phyloP scores from a whole-genome alignment of 1,140 invertebrate species.

The Leptinotarsa lineolata region DNA sequence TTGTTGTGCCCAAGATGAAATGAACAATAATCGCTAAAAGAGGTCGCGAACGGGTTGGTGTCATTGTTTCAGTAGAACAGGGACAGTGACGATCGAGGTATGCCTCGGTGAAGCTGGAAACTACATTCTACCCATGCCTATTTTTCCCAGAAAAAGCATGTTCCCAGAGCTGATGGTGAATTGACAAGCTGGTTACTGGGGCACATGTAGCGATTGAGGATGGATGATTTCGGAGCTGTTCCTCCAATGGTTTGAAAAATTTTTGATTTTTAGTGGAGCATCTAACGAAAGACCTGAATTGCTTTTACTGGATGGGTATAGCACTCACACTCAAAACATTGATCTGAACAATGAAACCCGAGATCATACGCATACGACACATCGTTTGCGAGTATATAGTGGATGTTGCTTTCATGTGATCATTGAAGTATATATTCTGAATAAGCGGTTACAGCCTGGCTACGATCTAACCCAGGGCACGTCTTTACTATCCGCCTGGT shows the following conservation, averaged over 20 bases:
- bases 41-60: neutral
- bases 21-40: neutral
- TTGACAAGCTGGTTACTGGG: neutral
- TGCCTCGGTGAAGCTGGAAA: neutral
- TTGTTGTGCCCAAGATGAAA: neutral
- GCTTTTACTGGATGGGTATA: constrained; percentile 41
- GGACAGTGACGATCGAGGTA: neutral
- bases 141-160: neutral
- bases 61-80: neutral
- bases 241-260: constrained; percentile 47
- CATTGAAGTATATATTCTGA: neutral
- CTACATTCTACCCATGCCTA: neutral
- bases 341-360: constrained; percentile 35
- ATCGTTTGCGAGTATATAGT: neutral
- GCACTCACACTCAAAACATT: constrained; percentile 47
- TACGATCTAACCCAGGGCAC: neutral
- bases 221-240: constrained; percentile 49
- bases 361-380: too few relatives aligned
- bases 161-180: neutral
- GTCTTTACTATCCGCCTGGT: neutral
- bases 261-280: constrained; percentile 42
- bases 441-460: neutral
- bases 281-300: constrained; percentile 40
- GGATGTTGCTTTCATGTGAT: too few relatives aligned
- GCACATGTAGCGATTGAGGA: constrained; percentile 29